Evolutionary conservation across 2,888 invertebrate species (phyloP).

Genomic region (Panorpa germanica): DNA sequence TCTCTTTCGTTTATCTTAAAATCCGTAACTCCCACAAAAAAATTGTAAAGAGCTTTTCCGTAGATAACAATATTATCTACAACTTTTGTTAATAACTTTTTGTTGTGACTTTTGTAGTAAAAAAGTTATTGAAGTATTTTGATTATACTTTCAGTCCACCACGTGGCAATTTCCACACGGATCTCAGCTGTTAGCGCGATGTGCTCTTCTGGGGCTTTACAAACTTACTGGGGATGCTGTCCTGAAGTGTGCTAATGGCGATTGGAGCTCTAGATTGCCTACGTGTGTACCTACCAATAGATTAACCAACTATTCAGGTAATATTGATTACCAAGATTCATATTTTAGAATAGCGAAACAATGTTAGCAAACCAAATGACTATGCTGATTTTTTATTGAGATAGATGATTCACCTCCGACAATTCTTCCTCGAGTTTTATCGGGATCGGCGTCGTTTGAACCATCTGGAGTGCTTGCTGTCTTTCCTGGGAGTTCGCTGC

Average conservation of each 20-base stretch:
- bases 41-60: too few relatives aligned
- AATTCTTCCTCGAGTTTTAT: constrained; percentile 52
- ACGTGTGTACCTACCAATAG: constrained; percentile 74
- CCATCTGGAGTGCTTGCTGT: constrained; percentile 62
- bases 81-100: too few relatives aligned
- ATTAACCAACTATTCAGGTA: constrained; percentile 71
- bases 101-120: too few relatives aligned
- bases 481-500: constrained; percentile 60
- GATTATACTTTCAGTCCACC: constrained; percentile 25
- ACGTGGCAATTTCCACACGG: constrained; percentile 60
- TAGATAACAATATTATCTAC: too few relatives aligned
- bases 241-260: constrained; percentile 62
- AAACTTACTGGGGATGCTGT: constrained; percentile 64
- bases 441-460: constrained; percentile 64
- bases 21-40: too few relatives aligned
- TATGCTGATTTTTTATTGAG: constrained; percentile 1
- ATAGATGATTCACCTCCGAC: constrained; percentile 69
- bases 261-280: constrained; percentile 60
- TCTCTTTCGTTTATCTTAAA: too few relatives aligned
- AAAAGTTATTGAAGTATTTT: not conserved
- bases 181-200: constrained; percentile 53
- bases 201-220: constrained; percentile 65
- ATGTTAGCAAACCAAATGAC: not conserved
- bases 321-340: constrained; percentile 7
- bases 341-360: not conserved